A percentile compares a stretch with the other conserved stretches of the same genome.
Conservation (phyloP, 2,797 vertebrate genomes). For the Sebastes nivosus region DNA sequence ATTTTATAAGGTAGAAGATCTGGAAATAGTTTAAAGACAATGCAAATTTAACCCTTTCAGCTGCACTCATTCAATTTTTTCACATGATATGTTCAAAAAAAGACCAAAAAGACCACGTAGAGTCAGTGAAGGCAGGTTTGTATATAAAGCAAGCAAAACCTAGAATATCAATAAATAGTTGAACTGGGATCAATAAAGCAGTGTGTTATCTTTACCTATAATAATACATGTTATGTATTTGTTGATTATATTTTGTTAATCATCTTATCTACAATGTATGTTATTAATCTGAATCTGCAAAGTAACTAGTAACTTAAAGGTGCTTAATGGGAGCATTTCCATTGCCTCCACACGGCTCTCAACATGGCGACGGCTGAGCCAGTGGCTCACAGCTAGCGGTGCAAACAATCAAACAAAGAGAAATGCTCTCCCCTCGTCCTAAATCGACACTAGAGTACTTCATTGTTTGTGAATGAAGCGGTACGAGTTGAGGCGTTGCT, state of each 20-base stretch:
- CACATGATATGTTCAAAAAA: background rate
- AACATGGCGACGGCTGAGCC: too few species aligned
- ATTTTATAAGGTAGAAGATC: background rate
- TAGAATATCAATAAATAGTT: background rate
- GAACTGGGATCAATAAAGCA: background rate
- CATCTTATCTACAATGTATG: background rate
- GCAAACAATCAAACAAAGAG: too few species aligned
- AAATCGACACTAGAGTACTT: too few species aligned
- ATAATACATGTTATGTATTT: background rate
- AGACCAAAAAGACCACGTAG: background rate
- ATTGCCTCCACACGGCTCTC: too few species aligned
- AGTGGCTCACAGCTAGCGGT: too few species aligned
- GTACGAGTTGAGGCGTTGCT: too few species aligned
- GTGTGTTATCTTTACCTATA: background rate
- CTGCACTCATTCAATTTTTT: background rate
- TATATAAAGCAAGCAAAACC: background rate
- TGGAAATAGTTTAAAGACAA: background rate
- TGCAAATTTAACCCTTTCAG: background rate
- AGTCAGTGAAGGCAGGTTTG: background rate
- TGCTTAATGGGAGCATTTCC: too few species aligned
- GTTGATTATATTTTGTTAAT: background rate
- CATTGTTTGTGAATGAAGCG: too few species aligned
- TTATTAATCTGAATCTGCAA: background rate
- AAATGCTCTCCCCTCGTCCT: too few species aligned
- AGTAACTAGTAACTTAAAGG: too few species aligned